These are phyloP conservation scores for Diarsia brunnea DNA, from an alignment of 2,888 invertebrate species.

Conservation along the genomic window DNA sequence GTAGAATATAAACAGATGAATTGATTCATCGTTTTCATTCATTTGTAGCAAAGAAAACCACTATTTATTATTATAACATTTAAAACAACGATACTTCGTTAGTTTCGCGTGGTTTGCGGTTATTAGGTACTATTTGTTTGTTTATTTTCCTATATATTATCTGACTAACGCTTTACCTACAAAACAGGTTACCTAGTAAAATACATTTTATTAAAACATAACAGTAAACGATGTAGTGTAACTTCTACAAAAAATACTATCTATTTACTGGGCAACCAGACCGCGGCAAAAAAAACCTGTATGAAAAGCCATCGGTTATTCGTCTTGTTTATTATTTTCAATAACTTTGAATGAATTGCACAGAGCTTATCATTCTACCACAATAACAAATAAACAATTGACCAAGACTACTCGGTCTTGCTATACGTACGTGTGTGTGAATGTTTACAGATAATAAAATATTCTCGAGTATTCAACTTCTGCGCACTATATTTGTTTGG, in stretches of 20 bases:
- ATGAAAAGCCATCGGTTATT: background rate
- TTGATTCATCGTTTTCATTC: conserved; percentile 34
- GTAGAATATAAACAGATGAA: conserved; percentile 12
- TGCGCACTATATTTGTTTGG: conserved; percentile 84
- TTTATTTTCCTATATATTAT: conserved; percentile 18
- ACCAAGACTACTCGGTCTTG: conserved; percentile 64
- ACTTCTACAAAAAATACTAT: background rate
- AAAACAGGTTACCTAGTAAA: background rate
- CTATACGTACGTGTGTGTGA: conserved; percentile 71
- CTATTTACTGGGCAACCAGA: no score
- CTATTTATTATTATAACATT: conserved; percentile 1
- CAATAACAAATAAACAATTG: conserved; percentile 46
- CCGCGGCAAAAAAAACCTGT: background rate
- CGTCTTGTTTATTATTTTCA: background rate
- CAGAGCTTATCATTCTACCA: conserved; percentile 1
- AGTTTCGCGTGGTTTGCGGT: conserved; percentile 28
- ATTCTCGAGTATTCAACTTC: conserved; percentile 87
- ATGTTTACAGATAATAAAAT: conserved; percentile 87
- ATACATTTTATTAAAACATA: background rate
- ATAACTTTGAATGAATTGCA: conserved; percentile 13
- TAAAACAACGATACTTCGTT: conserved; percentile 5
- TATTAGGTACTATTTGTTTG: conserved; percentile 17
- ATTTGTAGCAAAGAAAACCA: conserved; percentile 15
- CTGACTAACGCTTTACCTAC: conserved; percentile 11
- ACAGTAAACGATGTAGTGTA: background rate